Percentiles rank a stretch among this genome's conserved stretches.
phyloP scores from a whole-genome alignment of 2,113 vertebrate genomes.

The Macrotus californicus region DNA sequence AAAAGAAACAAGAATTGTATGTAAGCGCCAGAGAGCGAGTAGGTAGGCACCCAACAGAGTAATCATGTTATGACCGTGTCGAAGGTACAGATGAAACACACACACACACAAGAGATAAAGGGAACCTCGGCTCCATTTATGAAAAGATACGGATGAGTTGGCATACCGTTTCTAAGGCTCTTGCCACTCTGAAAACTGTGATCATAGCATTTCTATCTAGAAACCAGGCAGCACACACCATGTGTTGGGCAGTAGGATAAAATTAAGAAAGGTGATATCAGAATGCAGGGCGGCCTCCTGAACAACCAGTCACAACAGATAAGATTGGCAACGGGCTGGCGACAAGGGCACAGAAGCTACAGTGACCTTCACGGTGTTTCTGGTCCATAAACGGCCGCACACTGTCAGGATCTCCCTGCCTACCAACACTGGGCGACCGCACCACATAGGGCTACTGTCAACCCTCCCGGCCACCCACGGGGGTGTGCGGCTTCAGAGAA shows the following conservation, averaged over 20 bases:
- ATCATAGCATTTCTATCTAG: background rate
- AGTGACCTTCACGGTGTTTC: conserved; percentile 46
- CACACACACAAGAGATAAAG: background rate
- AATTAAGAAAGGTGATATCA: background rate
- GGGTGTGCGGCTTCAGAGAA: background rate
- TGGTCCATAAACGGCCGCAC: background rate
- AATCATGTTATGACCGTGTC: background rate
- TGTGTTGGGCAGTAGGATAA: background rate
- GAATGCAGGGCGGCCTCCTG: background rate
- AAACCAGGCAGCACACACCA: background rate
- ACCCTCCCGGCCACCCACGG: background rate
- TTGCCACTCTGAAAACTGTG: background rate
- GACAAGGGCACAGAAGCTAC: background rate
- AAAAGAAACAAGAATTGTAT: background rate
- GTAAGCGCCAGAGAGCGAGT: background rate
- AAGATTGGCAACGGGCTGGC: background rate
- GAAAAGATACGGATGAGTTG: background rate
- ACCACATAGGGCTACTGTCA: background rate
- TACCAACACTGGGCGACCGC: background rate
- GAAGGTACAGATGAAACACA: background rate
- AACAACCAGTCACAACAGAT: background rate
- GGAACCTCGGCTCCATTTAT: background rate
- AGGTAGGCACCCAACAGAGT: background rate
- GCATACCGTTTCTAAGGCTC: background rate
- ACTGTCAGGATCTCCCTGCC: background rate